A percentile compares a stretch with the other conserved stretches of the same genome.
These are phyloP conservation scores for Nestor notabilis DNA, from an alignment of 2,113 vertebrate genomes.

Conservation along the genomic window DNA sequence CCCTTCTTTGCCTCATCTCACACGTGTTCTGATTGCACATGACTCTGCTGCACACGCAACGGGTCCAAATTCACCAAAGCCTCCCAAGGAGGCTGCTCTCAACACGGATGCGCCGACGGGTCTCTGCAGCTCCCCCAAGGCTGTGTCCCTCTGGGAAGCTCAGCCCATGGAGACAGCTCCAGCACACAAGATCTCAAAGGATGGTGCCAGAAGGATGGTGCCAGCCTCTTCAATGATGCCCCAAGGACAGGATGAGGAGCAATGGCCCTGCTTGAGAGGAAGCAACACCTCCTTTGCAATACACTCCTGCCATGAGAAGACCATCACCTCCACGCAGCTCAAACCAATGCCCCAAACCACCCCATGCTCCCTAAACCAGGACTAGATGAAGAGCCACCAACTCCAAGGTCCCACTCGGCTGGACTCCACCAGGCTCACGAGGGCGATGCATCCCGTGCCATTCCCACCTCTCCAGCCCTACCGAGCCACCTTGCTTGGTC, in stretches of 20 bases:
- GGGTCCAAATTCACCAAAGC: not conserved
- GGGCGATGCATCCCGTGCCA: not conserved
- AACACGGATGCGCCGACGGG: fast-evolving
- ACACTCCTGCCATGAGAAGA: not conserved
- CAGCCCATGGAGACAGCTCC: not conserved
- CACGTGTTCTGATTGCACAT: not conserved
- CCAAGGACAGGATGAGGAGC: not conserved
- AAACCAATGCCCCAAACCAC: not conserved
- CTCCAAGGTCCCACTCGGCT: not conserved
- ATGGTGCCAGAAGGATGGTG: not conserved
- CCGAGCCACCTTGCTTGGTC: not conserved
- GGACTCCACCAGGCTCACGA: not conserved
- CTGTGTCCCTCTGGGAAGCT: not conserved
- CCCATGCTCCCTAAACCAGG: fast-evolving
- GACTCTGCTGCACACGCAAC: constrained; percentile 6
- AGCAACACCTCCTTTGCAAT: not conserved
- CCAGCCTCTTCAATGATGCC: not conserved
- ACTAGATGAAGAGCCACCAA: not conserved
- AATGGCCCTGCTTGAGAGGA: not conserved
- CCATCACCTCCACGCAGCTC: not conserved
- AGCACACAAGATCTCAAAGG: not conserved
- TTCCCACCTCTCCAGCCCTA: not conserved
- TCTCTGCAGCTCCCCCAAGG: not conserved
- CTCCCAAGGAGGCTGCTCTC: not conserved
- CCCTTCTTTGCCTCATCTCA: constrained; percentile 23